Evolutionary conservation across 2,113 vertebrate genomes (phyloP).

Genomic region (Jaculus jaculus): DNA sequence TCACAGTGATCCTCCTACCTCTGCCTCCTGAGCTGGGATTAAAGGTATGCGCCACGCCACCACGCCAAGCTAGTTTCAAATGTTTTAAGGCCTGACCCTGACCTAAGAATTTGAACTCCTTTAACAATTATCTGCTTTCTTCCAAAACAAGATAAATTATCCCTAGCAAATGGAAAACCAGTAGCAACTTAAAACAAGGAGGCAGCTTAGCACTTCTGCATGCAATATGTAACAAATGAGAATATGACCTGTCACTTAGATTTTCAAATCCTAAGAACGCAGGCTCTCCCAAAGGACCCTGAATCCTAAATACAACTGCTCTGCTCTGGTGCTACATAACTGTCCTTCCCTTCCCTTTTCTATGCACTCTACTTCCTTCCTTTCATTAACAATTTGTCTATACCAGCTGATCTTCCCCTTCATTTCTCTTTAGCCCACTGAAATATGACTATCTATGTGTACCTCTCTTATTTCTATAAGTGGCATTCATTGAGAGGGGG

Average conservation of each 20-base stretch:
- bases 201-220: background rate
- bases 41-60: no score
- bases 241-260: background rate
- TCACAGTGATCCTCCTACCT: no score
- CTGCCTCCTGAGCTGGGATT: no score
- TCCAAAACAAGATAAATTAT: background rate
- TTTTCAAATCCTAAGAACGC: background rate
- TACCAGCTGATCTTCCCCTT: background rate
- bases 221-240: background rate
- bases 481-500: background rate
- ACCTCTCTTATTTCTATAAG: background rate
- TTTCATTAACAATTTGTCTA: background rate
- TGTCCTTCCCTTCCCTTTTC: background rate
- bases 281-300: background rate
- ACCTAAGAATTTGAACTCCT: background rate
- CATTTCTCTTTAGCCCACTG: background rate
- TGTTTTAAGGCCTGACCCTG: background rate
- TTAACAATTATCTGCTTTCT: background rate
- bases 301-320: background rate
- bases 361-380: background rate
- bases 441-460: background rate
- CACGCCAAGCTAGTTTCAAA: no score
- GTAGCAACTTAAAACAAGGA: background rate
- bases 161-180: conserved; percentile 8
- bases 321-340: background rate